Percentiles rank a stretch among this genome's conserved stretches.
Evolutionary conservation across 2,113 vertebrate genomes (phyloP).

Genomic region (Actenoides hombroni): DNA sequence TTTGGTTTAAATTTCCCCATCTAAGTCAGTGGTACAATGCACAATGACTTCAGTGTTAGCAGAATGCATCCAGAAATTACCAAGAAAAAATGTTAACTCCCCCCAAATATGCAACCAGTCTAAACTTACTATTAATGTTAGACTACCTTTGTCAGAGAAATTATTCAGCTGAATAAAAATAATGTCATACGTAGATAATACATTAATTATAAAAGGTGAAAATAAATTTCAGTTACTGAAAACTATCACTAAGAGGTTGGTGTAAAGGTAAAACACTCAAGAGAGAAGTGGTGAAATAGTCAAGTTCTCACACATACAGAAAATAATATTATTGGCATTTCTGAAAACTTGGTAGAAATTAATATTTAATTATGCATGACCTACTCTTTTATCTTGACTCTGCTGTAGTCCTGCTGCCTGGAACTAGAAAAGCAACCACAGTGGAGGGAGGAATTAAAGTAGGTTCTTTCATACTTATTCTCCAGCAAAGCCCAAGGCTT

Average conservation of each 20-base stretch:
- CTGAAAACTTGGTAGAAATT: not conserved
- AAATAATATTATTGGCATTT: conserved; percentile 7
- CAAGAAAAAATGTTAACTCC: not conserved
- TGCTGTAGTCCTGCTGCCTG: not conserved
- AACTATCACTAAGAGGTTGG: not conserved
- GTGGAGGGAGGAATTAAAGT: conserved; percentile 12
- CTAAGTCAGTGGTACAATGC: not conserved
- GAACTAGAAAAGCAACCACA: not conserved
- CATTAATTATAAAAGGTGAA: not conserved
- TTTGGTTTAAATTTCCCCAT: not conserved
- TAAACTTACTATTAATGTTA: not conserved
- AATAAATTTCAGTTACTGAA: not conserved
- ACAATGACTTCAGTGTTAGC: not conserved
- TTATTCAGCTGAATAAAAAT: not conserved
- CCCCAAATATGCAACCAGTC: not conserved
- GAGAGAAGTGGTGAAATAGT: not conserved
- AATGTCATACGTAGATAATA: not conserved
- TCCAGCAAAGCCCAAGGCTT: conserved; percentile 8
- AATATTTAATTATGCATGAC: conserved; percentile 29
- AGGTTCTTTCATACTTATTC: not conserved
- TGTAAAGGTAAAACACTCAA: not conserved
- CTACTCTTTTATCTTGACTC: conserved; percentile 22
- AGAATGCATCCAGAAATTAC: not conserved
- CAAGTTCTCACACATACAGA: not conserved
- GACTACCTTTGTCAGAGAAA: not conserved